Conservation (phyloP, 2,113 vertebrate genomes). For the Microtus ochrogaster region DNA sequence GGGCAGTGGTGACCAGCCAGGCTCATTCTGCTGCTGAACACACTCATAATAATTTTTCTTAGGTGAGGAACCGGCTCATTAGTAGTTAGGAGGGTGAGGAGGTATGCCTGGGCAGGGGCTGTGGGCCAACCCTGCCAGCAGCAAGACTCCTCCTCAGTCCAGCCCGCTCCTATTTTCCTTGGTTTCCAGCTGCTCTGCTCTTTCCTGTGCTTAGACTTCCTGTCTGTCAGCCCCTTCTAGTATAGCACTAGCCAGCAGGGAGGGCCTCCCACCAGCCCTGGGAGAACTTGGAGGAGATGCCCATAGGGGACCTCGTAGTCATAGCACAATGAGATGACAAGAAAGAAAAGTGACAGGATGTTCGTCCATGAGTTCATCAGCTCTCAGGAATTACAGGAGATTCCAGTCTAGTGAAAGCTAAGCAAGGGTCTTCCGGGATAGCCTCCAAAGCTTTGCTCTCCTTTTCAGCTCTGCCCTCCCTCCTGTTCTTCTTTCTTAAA, state of each 20-base stretch:
- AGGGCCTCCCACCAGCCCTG: neutral
- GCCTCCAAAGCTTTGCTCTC: neutral
- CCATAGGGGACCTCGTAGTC: neutral
- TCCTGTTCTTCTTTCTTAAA: neutral
- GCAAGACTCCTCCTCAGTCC: neutral
- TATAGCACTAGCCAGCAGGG: neutral
- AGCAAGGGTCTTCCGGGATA: neutral
- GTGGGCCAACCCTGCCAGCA: neutral
- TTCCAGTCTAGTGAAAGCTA: neutral
- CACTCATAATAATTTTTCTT: neutral
- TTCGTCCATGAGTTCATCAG: neutral
- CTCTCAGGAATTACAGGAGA: neutral
- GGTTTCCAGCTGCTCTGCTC: too few relatives aligned
- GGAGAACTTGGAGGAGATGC: neutral
- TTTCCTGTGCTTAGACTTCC: neutral
- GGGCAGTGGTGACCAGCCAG: neutral
- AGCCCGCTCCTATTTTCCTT: neutral
- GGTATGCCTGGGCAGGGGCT: neutral
- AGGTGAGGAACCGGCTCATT: neutral
- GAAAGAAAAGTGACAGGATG: slow-evolving; percentile 21
- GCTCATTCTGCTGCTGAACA: neutral
- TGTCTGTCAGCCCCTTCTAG: neutral
- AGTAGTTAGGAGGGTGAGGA: neutral
- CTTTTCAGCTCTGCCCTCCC: neutral
- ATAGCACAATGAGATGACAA: neutral